Percentiles rank a stretch among this genome's conserved stretches.
These are phyloP conservation scores for Furcifer pardalis DNA, from an alignment of 2,797 vertebrate species.

Conservation along the genomic window DNA sequence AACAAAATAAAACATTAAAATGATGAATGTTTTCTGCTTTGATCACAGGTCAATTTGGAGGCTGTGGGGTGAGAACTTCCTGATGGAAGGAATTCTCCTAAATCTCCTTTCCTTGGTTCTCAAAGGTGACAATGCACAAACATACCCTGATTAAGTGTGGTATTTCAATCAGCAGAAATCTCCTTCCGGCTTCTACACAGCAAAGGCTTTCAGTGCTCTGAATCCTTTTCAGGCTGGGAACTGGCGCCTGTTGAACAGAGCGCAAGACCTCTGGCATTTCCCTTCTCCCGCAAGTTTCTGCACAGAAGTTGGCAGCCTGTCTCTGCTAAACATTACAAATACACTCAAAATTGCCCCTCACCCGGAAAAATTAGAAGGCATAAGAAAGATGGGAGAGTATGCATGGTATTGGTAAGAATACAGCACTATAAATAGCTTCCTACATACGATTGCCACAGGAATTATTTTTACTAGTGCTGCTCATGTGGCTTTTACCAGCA, in stretches of 20 bases:
- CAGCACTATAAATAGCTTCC: neutral
- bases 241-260: slow-evolving; percentile 14
- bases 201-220: slow-evolving; percentile 8
- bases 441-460: neutral
- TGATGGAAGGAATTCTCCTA: neutral
- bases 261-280: slow-evolving; percentile 18
- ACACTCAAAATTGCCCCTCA: slow-evolving; percentile 28
- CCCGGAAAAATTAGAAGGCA: slow-evolving; percentile 17
- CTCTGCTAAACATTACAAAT: slow-evolving; percentile 19
- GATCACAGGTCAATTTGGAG: neutral
- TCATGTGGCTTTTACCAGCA: neutral
- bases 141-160: neutral
- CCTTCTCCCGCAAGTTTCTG: slow-evolving; percentile 17
- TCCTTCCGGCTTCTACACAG: slow-evolving; percentile 22
- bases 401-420: slow-evolving; percentile 7
- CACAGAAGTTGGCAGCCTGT: neutral
- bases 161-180: neutral
- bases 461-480: neutral
- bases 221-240: slow-evolving; percentile 24
- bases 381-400: slow-evolving; percentile 13
- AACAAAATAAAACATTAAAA: neutral
- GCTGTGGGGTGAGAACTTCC: neutral
- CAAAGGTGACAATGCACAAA: slow-evolving; percentile 4
- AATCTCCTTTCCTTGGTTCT: neutral
- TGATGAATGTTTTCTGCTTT: neutral